phyloP scores from a whole-genome alignment of 2,888 invertebrate genomes.

The Leptopterna dolabrata region DNA sequence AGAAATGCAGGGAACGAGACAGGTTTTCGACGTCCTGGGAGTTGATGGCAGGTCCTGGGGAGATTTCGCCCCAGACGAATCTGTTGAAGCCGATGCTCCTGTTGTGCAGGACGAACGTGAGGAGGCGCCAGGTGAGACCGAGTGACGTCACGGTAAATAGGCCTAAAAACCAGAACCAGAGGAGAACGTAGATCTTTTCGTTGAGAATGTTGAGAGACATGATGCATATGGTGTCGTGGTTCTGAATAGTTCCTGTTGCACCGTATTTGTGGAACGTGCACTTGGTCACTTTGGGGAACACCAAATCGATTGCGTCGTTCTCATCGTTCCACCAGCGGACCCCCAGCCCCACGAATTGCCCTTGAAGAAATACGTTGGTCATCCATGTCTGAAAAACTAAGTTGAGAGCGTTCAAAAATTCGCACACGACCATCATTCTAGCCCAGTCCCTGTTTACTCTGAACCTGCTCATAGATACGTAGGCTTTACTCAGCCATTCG shows the following conservation, averaged over 20 bases:
- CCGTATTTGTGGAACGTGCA: slow-evolving; percentile 91
- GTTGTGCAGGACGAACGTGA: slow-evolving; percentile 78
- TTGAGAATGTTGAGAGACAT: slow-evolving; percentile 92
- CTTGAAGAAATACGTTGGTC: slow-evolving; percentile 80
- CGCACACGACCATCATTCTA: slow-evolving; percentile 79
- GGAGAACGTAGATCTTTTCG: slow-evolving; percentile 87
- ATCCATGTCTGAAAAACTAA: slow-evolving; percentile 81
- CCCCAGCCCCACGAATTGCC: slow-evolving; percentile 81
- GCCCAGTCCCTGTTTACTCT: slow-evolving; percentile 84
- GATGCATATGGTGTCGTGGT: slow-evolving; percentile 89
- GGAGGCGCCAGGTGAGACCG: slow-evolving; percentile 80
- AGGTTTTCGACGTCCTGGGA: slow-evolving; percentile 81
- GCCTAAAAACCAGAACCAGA: slow-evolving; percentile 90
- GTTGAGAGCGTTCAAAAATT: slow-evolving; percentile 82
- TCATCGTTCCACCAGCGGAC: slow-evolving; percentile 79
- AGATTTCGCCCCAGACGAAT: slow-evolving; percentile 82
- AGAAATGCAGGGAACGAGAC: slow-evolving; percentile 83
- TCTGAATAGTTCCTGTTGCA: slow-evolving; percentile 84
- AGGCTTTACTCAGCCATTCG: slow-evolving; percentile 48
- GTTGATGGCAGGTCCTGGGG: slow-evolving; percentile 82
- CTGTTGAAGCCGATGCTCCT: slow-evolving; percentile 66
- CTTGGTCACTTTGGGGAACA: slow-evolving; percentile 92
- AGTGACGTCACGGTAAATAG: slow-evolving; percentile 78
- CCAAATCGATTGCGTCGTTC: slow-evolving; percentile 84
- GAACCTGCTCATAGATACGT: slow-evolving; percentile 65